These are phyloP conservation scores for Zosterops hypoxanthus DNA, from an alignment of 2,113 vertebrate genomes.

Conservation along the genomic window DNA sequence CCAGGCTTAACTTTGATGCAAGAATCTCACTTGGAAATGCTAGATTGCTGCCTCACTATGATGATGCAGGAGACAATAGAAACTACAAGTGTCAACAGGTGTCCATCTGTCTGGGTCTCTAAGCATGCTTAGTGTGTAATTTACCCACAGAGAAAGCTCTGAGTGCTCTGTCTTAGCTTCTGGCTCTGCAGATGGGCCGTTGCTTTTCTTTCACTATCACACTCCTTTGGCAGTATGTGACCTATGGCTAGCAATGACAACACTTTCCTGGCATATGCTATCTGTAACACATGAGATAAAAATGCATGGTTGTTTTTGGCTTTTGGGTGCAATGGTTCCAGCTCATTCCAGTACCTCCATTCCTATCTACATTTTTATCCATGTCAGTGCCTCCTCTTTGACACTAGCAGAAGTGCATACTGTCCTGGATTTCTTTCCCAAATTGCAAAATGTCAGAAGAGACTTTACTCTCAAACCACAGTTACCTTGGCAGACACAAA, in stretches of 20 bases:
- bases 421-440: not conserved
- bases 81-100: not conserved
- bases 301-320: not conserved
- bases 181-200: not conserved
- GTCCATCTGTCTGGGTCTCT: not conserved
- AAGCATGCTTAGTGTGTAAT: not conserved
- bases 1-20: not conserved
- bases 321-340: not conserved
- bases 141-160: not conserved
- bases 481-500: not conserved
- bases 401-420: not conserved
- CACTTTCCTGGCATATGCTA: not conserved
- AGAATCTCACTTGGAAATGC: not conserved
- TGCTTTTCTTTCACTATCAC: not conserved
- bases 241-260: not conserved
- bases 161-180: not conserved
- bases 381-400: not conserved
- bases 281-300: not conserved
- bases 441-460: not conserved
- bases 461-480: not conserved
- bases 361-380: not conserved
- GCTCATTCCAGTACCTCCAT: not conserved
- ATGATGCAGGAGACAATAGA: not conserved
- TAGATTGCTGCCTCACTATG: not conserved
- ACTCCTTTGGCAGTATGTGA: not conserved